Percentiles rank a stretch among this genome's conserved stretches.
Evolutionary conservation across 2,888 invertebrate species (phyloP).

Genomic region (Synanthedon formicaeformis): DNA sequence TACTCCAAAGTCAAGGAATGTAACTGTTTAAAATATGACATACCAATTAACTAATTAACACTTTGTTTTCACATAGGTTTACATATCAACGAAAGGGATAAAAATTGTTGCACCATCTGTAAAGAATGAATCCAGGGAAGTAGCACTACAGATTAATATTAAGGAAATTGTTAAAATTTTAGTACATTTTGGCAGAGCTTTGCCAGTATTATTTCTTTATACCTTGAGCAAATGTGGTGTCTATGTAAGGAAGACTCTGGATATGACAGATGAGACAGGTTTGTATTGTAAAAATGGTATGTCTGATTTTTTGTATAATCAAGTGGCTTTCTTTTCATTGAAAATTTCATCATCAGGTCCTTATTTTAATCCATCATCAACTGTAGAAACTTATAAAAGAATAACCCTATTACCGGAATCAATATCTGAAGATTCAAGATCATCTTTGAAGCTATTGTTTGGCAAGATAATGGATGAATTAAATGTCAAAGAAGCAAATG

Average conservation of each 20-base stretch:
- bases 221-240: slow-evolving; percentile 76
- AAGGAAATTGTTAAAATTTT: slow-evolving; percentile 80
- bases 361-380: slow-evolving; percentile 73
- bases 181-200: slow-evolving; percentile 79
- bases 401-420: slow-evolving; percentile 81
- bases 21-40: too few species aligned
- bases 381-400: slow-evolving; percentile 77
- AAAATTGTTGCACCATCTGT: slow-evolving; percentile 73
- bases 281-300: neutral
- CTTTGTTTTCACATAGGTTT: slow-evolving; percentile 40
- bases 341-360: slow-evolving; percentile 31
- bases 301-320: neutral
- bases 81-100: slow-evolving; percentile 69
- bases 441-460: slow-evolving; percentile 75
- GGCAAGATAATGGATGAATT: slow-evolving; percentile 77
- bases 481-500: slow-evolving; percentile 81
- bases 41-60: too few species aligned
- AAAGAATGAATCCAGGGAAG: slow-evolving; percentile 64
- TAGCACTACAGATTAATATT: slow-evolving; percentile 75
- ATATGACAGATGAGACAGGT: slow-evolving; percentile 74
- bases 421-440: slow-evolving; percentile 75
- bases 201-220: slow-evolving; percentile 86
- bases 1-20: too few species aligned
- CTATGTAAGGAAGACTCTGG: slow-evolving; percentile 76
- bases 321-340: neutral